Evolutionary conservation across 2,113 vertebrate species (phyloP).

Genomic region (Nothobranchius kuhntae): DNA sequence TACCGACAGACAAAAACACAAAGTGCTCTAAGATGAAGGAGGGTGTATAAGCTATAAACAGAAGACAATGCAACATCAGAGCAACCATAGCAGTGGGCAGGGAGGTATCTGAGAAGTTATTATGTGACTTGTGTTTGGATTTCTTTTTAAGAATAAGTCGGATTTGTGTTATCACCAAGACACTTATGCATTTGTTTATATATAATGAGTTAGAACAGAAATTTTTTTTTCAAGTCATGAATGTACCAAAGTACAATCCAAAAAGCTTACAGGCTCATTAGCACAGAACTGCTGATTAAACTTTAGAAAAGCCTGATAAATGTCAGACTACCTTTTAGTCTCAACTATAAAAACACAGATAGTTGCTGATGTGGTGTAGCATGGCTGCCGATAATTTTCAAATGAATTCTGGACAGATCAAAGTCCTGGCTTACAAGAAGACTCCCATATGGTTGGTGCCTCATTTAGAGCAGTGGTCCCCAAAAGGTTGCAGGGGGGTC

Average conservation of each 20-base stretch:
- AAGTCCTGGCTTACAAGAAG: no score
- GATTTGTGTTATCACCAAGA: background rate
- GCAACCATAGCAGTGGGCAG: background rate
- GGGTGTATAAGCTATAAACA: background rate
- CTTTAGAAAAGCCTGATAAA: background rate
- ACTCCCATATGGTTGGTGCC: no score
- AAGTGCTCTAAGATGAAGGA: background rate
- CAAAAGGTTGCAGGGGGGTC: no score
- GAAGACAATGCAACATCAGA: constrained; percentile 9
- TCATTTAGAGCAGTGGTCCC: no score
- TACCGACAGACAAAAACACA: constrained; percentile 22
- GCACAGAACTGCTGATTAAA: background rate
- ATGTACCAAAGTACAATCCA: background rate
- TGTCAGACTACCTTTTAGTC: background rate
- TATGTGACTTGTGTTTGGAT: background rate
- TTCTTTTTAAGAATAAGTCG: background rate
- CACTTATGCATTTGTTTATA: background rate
- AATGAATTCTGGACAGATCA: no score
- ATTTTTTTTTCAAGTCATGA: constrained; percentile 9
- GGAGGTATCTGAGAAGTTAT: background rate
- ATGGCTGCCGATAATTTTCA: no score
- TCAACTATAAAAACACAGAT: background rate
- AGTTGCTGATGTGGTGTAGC: no score
- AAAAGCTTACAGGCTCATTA: background rate
- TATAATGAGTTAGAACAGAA: background rate